Conservation (phyloP, 1,140 invertebrate genomes). For the Anoplolepis gracilipes region DNA sequence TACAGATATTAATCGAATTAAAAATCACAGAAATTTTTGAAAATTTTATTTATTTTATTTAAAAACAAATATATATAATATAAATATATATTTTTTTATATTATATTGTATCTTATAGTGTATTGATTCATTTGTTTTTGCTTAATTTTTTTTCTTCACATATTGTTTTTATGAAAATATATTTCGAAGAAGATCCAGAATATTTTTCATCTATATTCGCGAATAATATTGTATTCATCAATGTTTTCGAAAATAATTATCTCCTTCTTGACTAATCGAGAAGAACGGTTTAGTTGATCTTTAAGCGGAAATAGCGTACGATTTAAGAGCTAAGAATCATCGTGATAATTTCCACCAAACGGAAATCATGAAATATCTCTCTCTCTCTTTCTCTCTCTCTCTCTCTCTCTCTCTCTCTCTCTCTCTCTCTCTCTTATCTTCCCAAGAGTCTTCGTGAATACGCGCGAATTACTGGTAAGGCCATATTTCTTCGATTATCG, state of each 20-base stretch:
- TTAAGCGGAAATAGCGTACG: background rate
- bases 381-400: no score
- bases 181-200: background rate
- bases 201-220: background rate
- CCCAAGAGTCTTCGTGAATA: constrained; percentile 4
- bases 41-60: no score
- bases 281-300: background rate
- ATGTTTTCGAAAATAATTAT: background rate
- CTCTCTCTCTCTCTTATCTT: constrained; percentile 51
- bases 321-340: constrained; percentile 17
- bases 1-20: background rate
- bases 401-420: no score
- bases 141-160: background rate
- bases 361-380: constrained; percentile 65
- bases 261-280: background rate
- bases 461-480: constrained; percentile 38
- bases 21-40: background rate
- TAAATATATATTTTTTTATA: no score
- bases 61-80: no score
- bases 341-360: constrained; percentile 45
- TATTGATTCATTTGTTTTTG: background rate
- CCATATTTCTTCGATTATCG: constrained; percentile 72
- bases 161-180: background rate
- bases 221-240: background rate
- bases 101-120: background rate